These are phyloP conservation scores for Gonioctena quinquepunctata DNA, from an alignment of 1,140 invertebrate genomes.

Conservation along the genomic window DNA sequence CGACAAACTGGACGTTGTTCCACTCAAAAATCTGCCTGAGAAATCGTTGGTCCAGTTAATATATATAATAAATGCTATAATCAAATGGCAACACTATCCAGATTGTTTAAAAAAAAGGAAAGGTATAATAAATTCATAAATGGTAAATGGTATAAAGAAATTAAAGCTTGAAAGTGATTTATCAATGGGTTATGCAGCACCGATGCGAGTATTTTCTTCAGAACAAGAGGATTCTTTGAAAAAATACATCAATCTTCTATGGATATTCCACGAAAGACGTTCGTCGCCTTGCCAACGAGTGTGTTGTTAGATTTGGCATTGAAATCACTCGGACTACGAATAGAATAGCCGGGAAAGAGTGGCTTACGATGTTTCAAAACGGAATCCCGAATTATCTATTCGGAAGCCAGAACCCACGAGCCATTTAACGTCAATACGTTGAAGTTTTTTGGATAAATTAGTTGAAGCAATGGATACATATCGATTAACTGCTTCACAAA, in stretches of 20 bases:
- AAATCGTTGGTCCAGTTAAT: too few relatives aligned
- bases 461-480: background rate
- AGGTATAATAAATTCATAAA: too few relatives aligned
- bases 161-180: background rate
- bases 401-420: background rate
- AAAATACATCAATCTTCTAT: conserved; percentile 9
- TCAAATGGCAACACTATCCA: too few relatives aligned
- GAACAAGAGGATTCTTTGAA: background rate
- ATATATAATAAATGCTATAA: too few relatives aligned
- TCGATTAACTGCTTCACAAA: background rate
- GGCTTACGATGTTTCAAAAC: conserved; percentile 8
- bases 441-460: background rate
- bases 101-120: too few relatives aligned
- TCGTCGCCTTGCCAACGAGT: conserved; percentile 8
- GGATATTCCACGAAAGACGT: conserved; percentile 13
- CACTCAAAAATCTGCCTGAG: too few relatives aligned
- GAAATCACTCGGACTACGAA: background rate
- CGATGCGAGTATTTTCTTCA: background rate
- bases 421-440: background rate
- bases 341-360: background rate
- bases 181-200: conserved; percentile 8
- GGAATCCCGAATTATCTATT: background rate
- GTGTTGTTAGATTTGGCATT: conserved; percentile 3
- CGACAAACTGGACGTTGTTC: too few relatives aligned
- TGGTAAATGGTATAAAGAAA: background rate